phyloP scores from a whole-genome alignment of 2,888 invertebrate genomes.

The Yponomeuta plumbellus region DNA sequence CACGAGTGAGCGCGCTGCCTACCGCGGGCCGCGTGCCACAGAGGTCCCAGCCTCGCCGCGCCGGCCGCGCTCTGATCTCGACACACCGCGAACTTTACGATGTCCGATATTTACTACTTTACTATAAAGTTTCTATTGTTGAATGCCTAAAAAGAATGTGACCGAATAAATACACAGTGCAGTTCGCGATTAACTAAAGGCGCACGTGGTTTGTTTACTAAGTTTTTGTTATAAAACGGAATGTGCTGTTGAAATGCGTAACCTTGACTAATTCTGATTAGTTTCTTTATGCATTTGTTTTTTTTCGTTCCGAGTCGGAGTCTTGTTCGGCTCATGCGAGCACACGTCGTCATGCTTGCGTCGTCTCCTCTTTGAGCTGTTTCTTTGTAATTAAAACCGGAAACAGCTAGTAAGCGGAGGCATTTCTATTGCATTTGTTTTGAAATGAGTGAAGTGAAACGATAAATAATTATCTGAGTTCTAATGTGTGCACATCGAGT shows the following conservation, averaged over 20 bases:
- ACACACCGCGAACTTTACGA: neutral
- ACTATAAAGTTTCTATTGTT: neutral
- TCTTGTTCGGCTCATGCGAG: neutral
- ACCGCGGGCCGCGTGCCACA: conserved; percentile 53
- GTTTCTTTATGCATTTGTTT: conserved; percentile 41
- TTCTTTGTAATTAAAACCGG: conserved; percentile 42
- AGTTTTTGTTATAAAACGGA: conserved; percentile 34
- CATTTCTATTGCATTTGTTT: conserved; percentile 38
- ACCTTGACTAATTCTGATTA: conserved; percentile 47
- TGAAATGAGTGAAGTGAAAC: conserved; percentile 22
- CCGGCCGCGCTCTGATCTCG: neutral
- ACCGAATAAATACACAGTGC: neutral
- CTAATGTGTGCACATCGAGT: conserved; percentile 53
- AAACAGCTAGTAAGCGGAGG: conserved; percentile 41
- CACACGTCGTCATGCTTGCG: conserved; percentile 33
- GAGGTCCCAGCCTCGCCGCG: conserved; percentile 27
- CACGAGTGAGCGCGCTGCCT: conserved; percentile 73
- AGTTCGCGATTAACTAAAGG: neutral
- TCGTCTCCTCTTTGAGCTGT: conserved; percentile 19
- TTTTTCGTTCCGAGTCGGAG: conserved; percentile 31
- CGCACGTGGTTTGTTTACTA: conserved; percentile 10
- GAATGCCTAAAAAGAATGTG: neutral
- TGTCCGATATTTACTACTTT: neutral
- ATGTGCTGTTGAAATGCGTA: conserved; percentile 64
- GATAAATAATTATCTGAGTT: conserved; percentile 34